These are phyloP conservation scores for Amblyraja radiata DNA, from an alignment of 2,797 vertebrate species.

Conservation along the genomic window DNA sequence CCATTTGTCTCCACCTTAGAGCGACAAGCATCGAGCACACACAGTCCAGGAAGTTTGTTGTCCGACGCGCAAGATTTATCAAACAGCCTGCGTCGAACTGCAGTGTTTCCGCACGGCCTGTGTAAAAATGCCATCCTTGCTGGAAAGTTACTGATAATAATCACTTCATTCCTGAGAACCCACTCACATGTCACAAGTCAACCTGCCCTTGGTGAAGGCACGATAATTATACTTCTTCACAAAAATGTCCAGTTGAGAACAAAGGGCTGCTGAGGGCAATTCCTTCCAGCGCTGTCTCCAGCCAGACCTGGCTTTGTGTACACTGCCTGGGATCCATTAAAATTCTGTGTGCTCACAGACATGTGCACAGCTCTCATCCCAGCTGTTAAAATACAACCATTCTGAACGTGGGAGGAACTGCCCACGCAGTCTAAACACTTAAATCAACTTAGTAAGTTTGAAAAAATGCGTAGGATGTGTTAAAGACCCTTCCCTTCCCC, in stretches of 20 bases:
- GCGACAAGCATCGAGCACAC: background rate
- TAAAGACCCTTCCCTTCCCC: constrained; percentile 4
- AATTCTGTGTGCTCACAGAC: constrained; percentile 23
- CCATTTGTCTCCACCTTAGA: background rate
- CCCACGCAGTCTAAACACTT: constrained; percentile 24
- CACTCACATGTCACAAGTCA: background rate
- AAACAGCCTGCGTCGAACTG: background rate
- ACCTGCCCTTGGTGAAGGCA: background rate
- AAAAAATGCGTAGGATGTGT: constrained; percentile 16
- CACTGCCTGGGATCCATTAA: constrained; percentile 13
- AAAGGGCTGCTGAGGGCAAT: background rate
- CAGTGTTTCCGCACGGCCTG: background rate
- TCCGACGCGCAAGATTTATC: background rate
- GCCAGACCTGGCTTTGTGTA: background rate
- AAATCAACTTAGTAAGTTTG: constrained; percentile 4
- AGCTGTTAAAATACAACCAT: constrained; percentile 34
- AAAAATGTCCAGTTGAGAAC: background rate
- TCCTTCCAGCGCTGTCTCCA: background rate
- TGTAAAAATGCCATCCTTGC: background rate
- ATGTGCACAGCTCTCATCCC: constrained; percentile 2
- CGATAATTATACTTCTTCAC: background rate
- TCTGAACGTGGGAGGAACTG: background rate
- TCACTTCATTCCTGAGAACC: background rate
- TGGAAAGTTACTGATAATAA: background rate
- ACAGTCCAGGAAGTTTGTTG: background rate